Base-by-base conservation (phyloP, 2,113 vertebrate genomes). In the Seriola rivoliana region DNA sequence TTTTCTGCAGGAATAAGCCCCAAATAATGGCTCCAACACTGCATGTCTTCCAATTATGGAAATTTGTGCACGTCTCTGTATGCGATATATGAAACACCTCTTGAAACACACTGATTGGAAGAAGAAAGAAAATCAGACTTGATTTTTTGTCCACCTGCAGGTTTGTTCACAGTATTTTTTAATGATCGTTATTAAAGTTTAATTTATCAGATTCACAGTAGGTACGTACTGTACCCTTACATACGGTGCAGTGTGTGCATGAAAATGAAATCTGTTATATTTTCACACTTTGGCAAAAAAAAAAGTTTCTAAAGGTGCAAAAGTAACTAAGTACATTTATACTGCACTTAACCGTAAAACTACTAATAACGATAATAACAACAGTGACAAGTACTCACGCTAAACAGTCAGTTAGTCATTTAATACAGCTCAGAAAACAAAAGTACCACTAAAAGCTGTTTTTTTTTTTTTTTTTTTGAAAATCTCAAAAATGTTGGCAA, bases 41-140 rank as follows among this genome's bases (percentile, higher is more conserved):
- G 81, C 79, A 62, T 83, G 71, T 73, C 85, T 84, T 83, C 88
- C 93, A 93, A 91, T 92, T 93, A 94, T 92, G 86, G 73, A 90
- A 89, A 94, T 92, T 12, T 85, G 60, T 57, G 48, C 50, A 64
- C 55, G 69, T 90, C 71, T 88, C 81, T 82, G 87, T 88, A 76
- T 75, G 71, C n/a, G 71, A 71, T 73, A 78, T 65, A 82, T 70
- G 42, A 87, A 83, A 82, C 46, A 25, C 32, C 60, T 73, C 67
- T 62, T 67, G 29, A 83, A 69, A 63, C 2, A 68, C 32, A 38
- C 69, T 71, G 25, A 70, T 74, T 69, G 62, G 29, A 84, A 76
- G 10, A 65, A 69, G 58, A 86, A 58, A 71, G n/a, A 63, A 50
- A 78, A 84, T 59, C 25, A 1, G 17, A 74, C 68, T 19, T 54